Base-by-base conservation (phyloP, 2,113 vertebrate species). In the Thunnus thynnus region DNA sequence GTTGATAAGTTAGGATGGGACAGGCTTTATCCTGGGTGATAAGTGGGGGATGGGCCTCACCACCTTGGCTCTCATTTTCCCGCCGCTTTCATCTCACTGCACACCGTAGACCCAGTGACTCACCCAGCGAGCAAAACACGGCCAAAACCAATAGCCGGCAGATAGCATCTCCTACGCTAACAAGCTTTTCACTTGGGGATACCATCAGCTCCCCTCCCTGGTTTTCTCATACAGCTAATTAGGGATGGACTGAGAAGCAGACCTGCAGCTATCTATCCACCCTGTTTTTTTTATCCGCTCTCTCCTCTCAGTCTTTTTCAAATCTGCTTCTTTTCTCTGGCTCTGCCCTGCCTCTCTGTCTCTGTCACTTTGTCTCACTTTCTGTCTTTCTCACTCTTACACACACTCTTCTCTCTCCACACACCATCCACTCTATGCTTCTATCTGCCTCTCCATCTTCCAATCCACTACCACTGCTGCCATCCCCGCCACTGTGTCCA, bases 121-220 rank as follows among this genome's bases (percentile, higher is more conserved):
- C 90, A 91, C 88, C 86, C 83, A 83, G 57, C 3, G 76, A 88
- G 82, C 69, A 80, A 88, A 93, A 91, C 85, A 91, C 80, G 68
- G 88, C 90, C 90, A 93, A 93, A 94, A 94, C 92, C 93, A 94
- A 92, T 94, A 93, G 84, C 92, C 87, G 52, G 78, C 82, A 90
- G 94, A 93, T 88, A 92, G 87, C 78, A 93, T 93, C 92, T 93
- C 93, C 93, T 92, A 92, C 88, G 85, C 88, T 95, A 94, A 94
- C 90, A 94, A 94, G 91, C 93, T 90, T 91, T 85, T 85, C 92
- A 90, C 93, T 89, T 85, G 92, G 92, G 91, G 89, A 91, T 91
- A 89, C 83, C 86, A 83, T 89, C 85, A 74, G 72, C 91, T 89
- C 89, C 74, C 84, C 91, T 89, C 89, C 74, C 84, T 82, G 80